Base-by-base conservation (phyloP, 2,797 vertebrate species). In the Saxicola maurus region DNA sequence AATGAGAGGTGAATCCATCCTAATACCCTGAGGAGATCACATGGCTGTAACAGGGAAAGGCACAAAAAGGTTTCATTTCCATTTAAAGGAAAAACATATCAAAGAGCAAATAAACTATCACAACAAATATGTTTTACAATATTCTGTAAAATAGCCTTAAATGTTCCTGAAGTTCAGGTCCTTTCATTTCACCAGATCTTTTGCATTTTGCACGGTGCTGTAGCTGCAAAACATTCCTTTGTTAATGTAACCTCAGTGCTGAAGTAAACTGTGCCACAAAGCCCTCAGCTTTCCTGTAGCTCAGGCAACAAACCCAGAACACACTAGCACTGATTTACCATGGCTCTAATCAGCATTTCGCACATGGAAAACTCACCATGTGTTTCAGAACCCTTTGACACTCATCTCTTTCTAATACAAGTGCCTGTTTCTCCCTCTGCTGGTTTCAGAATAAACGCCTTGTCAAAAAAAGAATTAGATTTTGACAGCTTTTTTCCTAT, bases 391-490 rank as follows among this genome's bases (percentile, higher is more conserved):
- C 91, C 86, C 84, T 85, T 95, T 94, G 95, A 96, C 93, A 96
- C 92, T 94, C 93, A 91, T 96, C 87, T 97, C 90, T 95, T 96
- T 96, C 94, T 94, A 92, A 96, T 90, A 87, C 92, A 96, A 94
- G 94, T 96, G 90, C 89, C 91, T 95, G 92, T 90, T 96, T 95
- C 94, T 95, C 93, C 84, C 92, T 95, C 92, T 95, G 93, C 96
- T 96, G 94, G 95, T 96, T 96, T 97, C 91, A 82, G 94, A 96
- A 97, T 97, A 97, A 97, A 96, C 20, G 78, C 94, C 96, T 96
- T 97, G 96, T 97, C 96, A 97, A 92, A 95, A 96, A 96, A 92
- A 96, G 95, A 98, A 97, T 97, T 97, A 96, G 93, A 97, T 96
- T 96, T 97, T 97, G 97, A 97, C 97, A 98, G 96, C 93, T 97